Conservation (phyloP, 2,888 invertebrate species). For the Brachylomia viminalis region DNA sequence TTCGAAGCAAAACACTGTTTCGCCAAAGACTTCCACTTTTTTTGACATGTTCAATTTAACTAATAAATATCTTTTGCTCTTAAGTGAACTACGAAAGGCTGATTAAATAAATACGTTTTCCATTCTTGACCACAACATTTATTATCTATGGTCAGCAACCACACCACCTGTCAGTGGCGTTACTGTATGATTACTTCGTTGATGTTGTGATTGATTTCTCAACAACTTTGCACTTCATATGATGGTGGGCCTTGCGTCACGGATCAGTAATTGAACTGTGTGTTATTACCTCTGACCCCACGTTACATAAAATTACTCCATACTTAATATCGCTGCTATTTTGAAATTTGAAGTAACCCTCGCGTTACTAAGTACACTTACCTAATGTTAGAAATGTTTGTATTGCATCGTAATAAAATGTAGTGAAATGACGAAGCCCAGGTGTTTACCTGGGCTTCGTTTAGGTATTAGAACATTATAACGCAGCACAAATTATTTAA, state of each 20-base stretch:
- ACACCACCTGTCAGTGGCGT: conserved; percentile 35
- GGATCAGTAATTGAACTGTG: conserved; percentile 42
- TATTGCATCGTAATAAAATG: conserved; percentile 23
- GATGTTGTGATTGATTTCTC: conserved; percentile 46
- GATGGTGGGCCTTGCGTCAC: conserved; percentile 49
- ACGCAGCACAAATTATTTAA: background rate
- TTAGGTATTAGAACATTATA: background rate
- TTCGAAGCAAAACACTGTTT: background rate
- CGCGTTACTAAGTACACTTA: conserved; percentile 52
- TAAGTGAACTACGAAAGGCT: background rate
- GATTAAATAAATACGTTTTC: conserved; percentile 12
- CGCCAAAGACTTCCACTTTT: background rate
- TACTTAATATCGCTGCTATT: conserved; percentile 47
- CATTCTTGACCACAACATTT: conserved; percentile 15
- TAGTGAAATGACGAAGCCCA: conserved; percentile 46
- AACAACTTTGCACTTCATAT: conserved; percentile 42
- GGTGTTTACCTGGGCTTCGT: background rate
- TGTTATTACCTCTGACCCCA: conserved; percentile 52
- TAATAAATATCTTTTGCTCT: background rate
- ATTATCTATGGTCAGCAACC: conserved; percentile 31
- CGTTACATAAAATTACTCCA: conserved; percentile 51
- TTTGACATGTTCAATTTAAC: background rate
- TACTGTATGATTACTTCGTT: conserved; percentile 24
- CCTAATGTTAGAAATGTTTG: conserved; percentile 37
- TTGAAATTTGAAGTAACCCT: conserved; percentile 55